Base-by-base conservation (phyloP, 2,888 invertebrate species). In the Drosophila hawaiiensis region DNA sequence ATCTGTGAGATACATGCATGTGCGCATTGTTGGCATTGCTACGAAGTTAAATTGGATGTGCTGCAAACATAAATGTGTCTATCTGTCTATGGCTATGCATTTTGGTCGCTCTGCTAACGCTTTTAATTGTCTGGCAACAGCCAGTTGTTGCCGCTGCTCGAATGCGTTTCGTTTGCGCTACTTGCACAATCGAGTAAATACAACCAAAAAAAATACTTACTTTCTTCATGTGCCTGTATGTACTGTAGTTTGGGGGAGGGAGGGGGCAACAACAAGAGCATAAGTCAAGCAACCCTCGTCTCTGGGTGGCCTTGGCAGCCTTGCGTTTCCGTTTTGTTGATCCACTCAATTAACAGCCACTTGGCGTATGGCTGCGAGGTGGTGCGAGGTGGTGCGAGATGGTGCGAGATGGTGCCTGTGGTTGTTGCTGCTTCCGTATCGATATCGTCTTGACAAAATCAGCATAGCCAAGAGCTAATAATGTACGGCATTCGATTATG, bases 311-410 rank as follows among this genome's bases (percentile, higher is more conserved):
- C 22, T 39, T 61, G 47, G 22, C 25, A 12, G 22, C 33, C 39
- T 56, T n/a, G 62, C 52, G 64, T 70, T 80, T 80, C 74, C 68
- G 79, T 70, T 78, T 80, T 80, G 80, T 90, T 83, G 89, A 90
- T 90, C 76, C 74, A 83, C 70, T 25, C 73, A 90, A 85, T 85
- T 90, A 90, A 86, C 62, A 73, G 78, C 58, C 74, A 82, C 68
- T 82, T 82, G 85, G 64, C 82, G 68, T 22, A 52, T 49, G 61
- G 55, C 67, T 89, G 86, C 78, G 73, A 81, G 59, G 29, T 76
- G 61, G 68, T 89, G 86, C 78, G 72, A 81, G 58, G 29, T 76
- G 61, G 55, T 55, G 43, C 53, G 52, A 52, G 37, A 53, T 41
- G 58, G 10, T 33, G 54, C 25, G 55, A 3, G 25, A n/a, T 28